A percentile compares a stretch with the other conserved stretches of the same genome.
Evolutionary conservation across 2,888 invertebrate genomes (phyloP).

Genomic region (Ophion ellenae): DNA sequence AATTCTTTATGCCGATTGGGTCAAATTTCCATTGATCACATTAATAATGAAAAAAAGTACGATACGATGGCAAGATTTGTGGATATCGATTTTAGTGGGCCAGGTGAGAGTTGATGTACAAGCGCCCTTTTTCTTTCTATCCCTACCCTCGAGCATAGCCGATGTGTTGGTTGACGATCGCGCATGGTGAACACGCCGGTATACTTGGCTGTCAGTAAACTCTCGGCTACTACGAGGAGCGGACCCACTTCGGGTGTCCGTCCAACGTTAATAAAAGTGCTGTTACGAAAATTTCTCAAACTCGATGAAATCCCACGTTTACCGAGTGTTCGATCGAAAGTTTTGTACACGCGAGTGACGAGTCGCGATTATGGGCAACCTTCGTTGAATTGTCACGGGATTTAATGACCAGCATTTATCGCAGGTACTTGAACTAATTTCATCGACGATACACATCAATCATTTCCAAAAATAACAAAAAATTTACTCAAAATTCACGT

Average conservation of each 20-base stretch:
- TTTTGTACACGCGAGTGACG: slow-evolving; percentile 55
- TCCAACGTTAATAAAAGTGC: slow-evolving; percentile 27
- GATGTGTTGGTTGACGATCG: slow-evolving; percentile 75
- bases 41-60: neutral
- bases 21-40: neutral
- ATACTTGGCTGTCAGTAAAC: slow-evolving; percentile 79
- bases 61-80: neutral
- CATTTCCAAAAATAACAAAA: neutral
- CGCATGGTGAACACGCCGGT: slow-evolving; percentile 75
- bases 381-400: slow-evolving; percentile 53
- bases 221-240: slow-evolving; percentile 76
- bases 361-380: slow-evolving; percentile 47
- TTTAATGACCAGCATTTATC: slow-evolving; percentile 36
- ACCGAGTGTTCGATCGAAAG: slow-evolving; percentile 33
- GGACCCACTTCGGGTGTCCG: slow-evolving; percentile 61
- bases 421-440: slow-evolving; percentile 27
- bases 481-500: neutral
- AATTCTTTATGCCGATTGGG: too few species aligned
- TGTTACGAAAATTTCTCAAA: neutral
- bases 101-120: slow-evolving; percentile 9
- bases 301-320: slow-evolving; percentile 40
- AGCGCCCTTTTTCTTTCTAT: slow-evolving; percentile 38
- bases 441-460: neutral
- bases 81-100: neutral
- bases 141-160: slow-evolving; percentile 72